Evolutionary conservation across 2,888 invertebrate genomes (phyloP).

Genomic region (Drosophila kanekoi): DNA sequence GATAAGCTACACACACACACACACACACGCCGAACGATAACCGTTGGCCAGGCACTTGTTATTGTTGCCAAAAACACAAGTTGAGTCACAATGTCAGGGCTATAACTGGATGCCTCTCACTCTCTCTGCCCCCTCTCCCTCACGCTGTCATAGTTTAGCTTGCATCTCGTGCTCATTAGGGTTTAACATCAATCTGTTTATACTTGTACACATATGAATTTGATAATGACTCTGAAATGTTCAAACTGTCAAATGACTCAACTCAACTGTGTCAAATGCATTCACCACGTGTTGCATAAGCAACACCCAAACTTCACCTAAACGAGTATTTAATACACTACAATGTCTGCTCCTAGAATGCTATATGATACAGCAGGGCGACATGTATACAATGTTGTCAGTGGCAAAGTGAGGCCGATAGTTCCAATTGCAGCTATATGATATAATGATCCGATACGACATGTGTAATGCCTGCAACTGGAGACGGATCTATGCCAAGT

Average conservation of each 20-base stretch:
- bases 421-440: too few relatives aligned
- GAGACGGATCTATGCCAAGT: too few relatives aligned
- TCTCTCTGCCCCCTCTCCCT: neutral
- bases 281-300: conserved; percentile 24
- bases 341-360: too few relatives aligned
- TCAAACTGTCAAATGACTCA: conserved; percentile 17
- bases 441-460: too few relatives aligned
- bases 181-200: conserved; percentile 21
- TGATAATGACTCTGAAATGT: conserved; percentile 32
- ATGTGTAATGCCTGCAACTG: too few relatives aligned
- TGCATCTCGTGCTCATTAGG: conserved; percentile 35
- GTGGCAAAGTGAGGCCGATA: too few relatives aligned
- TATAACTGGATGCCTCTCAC: conserved; percentile 5
- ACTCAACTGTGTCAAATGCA: conserved; percentile 20
- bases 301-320: neutral
- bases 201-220: conserved; percentile 10
- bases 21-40: conserved; percentile 11
- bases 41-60: conserved; percentile 1
- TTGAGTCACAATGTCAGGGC: conserved; percentile 55
- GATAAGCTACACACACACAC: conserved; percentile 33
- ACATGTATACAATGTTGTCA: too few relatives aligned
- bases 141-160: neutral
- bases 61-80: conserved; percentile 19
- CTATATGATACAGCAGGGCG: too few relatives aligned
- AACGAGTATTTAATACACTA: too few relatives aligned